Conservation (phyloP, 2,797 vertebrate species). For the Parauchenoglanis ngamensis region DNA sequence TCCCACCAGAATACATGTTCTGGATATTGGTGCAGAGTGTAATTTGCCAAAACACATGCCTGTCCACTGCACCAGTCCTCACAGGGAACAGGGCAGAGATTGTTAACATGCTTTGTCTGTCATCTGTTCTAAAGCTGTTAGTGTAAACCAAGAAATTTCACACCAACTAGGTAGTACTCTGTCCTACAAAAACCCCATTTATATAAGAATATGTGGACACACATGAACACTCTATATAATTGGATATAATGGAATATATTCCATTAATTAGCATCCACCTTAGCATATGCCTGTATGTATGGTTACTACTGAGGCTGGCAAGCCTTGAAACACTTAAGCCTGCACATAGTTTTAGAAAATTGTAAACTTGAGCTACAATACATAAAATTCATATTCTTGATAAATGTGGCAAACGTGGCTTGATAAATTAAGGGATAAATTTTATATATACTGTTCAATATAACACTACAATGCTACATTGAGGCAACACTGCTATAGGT, state of each 20-base stretch:
- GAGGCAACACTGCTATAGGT: background rate
- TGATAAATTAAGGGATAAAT: background rate
- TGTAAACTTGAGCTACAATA: background rate
- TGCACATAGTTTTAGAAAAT: background rate
- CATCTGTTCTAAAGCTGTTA: slow-evolving; percentile 58
- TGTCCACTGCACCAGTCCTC: slow-evolving; percentile 37
- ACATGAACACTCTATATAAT: background rate
- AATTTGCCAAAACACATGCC: slow-evolving; percentile 68
- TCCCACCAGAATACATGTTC: slow-evolving; percentile 25
- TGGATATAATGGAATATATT: background rate
- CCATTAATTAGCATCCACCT: background rate
- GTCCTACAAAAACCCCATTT: background rate
- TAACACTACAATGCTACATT: background rate
- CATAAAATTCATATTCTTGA: background rate
- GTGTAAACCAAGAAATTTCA: slow-evolving; percentile 33
- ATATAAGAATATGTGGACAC: background rate
- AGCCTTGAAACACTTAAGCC: background rate
- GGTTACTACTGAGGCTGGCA: background rate
- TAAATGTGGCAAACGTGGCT: background rate
- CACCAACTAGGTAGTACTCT: background rate
- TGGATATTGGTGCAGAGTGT: slow-evolving; percentile 72
- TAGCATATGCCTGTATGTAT: background rate
- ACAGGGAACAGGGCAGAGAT: slow-evolving; percentile 59
- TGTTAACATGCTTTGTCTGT: slow-evolving; percentile 67
- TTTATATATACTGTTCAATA: background rate